phyloP scores from a whole-genome alignment of 2,797 vertebrate genomes.

The Sphenopsis melanotis region DNA sequence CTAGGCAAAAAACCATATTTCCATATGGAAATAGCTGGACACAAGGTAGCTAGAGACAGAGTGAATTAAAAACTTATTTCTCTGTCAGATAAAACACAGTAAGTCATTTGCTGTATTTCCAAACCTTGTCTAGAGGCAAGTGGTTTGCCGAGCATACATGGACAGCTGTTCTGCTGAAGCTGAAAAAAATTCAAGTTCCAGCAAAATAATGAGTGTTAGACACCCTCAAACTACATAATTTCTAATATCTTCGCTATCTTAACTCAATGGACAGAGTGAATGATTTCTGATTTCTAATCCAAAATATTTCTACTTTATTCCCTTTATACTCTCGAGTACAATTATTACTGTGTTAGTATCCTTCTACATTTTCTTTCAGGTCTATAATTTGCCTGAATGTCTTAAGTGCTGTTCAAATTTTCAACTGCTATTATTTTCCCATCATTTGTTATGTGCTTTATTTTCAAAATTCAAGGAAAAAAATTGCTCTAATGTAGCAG shows the following conservation, averaged over 20 bases:
- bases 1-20: background rate
- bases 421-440: background rate
- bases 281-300: background rate
- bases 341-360: background rate
- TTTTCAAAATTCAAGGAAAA: background rate
- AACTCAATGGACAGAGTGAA: background rate
- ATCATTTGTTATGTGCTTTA: background rate
- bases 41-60: background rate
- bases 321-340: background rate
- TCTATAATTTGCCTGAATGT: background rate
- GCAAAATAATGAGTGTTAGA: background rate
- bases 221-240: background rate
- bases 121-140: background rate
- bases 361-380: background rate
- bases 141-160: background rate
- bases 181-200: background rate
- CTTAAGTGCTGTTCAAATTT: background rate
- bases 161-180: background rate
- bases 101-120: background rate
- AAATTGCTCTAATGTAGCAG: background rate
- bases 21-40: background rate
- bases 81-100: background rate
- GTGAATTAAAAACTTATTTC: background rate
- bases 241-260: background rate
- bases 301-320: background rate